Base-by-base conservation (phyloP, 1,140 invertebrate species). In the Xylocopa sonorina region DNA sequence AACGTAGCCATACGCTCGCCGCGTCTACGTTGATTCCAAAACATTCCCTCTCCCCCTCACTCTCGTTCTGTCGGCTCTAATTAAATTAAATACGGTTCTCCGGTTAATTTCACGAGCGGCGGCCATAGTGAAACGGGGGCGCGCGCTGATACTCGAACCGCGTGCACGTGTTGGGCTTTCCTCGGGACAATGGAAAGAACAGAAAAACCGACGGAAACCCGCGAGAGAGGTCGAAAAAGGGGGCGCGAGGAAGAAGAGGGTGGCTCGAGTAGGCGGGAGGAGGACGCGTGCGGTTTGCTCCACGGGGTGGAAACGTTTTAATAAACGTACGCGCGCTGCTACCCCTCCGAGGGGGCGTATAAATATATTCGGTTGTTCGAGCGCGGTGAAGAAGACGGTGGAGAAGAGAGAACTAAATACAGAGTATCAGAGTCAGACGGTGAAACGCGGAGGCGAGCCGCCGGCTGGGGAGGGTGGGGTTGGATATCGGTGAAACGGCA, bases 251-350 rank as follows among this genome's bases (percentile, higher is more conserved):
- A 48, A 34, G 29, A 48, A 51, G 24, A 32, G 24, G 9, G 27
- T n/a, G n/a, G 32, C 24, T n/a, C 21, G 43, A 18, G 14, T 27
- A 18, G 48, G 5, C 0, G 48, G 51, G 34, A 5, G n/a, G 32
- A 46, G 53, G 16, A 34, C 32, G 32, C 2, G 60, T 27, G 38
- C 43, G 63, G 46, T 63, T n/a, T n/a, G 71, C 62, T 85, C 29
- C 64, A 71, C 81, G 72, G 79, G 84, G 84, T 86, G 85, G 86
- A 88, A 91, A 89, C 89, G 89, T 90, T 92, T 91, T 92, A 92
- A 91, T 92, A 92, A 92, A 90, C 83, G 78, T 85, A 80, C 89
- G 85, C 82, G 82, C 75, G 87, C 79, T 85, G 87, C 79, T 85
- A 84, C 81, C 82, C 87, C 86, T 81, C 84, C 68, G 53, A 71